These are phyloP conservation scores for Sinocyclocheilus grahami DNA, from an alignment of 2,113 vertebrate genomes.

Conservation along the genomic window DNA sequence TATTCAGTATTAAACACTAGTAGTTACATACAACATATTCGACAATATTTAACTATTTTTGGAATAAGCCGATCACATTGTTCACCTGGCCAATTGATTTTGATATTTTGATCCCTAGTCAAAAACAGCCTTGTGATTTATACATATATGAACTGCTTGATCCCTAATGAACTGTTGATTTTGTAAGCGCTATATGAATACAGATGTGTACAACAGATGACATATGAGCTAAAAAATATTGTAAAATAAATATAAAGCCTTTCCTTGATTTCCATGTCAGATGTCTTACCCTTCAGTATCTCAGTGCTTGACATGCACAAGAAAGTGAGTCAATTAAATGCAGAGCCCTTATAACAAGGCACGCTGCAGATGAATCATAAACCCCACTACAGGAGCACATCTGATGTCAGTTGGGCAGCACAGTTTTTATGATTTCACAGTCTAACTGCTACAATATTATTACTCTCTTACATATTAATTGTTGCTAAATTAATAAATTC, in stretches of 20 bases:
- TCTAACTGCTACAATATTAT: neutral
- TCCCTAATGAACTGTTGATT: no score
- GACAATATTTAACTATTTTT: neutral
- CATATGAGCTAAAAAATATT: no score
- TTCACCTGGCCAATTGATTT: no score
- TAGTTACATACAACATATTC: neutral
- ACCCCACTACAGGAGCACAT: neutral
- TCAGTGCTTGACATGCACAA: neutral
- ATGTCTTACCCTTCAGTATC: neutral
- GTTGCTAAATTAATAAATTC: neutral
- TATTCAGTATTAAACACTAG: neutral
- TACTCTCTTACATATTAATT: neutral
- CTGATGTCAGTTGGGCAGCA: neutral
- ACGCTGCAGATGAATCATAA: neutral
- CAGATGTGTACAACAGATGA: no score
- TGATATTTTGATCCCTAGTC: no score
- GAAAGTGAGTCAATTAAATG: slow-evolving; percentile 1
- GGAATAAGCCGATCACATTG: neutral
- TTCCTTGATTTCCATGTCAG: neutral
- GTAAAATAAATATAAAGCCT: neutral
- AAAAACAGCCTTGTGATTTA: no score
- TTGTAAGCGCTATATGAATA: no score
- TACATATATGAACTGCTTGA: no score
- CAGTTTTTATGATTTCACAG: neutral
- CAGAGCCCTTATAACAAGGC: neutral